These are phyloP conservation scores for Phrynocephalus vlangalii DNA, from an alignment of 2,797 vertebrate genomes.

Conservation along the genomic window DNA sequence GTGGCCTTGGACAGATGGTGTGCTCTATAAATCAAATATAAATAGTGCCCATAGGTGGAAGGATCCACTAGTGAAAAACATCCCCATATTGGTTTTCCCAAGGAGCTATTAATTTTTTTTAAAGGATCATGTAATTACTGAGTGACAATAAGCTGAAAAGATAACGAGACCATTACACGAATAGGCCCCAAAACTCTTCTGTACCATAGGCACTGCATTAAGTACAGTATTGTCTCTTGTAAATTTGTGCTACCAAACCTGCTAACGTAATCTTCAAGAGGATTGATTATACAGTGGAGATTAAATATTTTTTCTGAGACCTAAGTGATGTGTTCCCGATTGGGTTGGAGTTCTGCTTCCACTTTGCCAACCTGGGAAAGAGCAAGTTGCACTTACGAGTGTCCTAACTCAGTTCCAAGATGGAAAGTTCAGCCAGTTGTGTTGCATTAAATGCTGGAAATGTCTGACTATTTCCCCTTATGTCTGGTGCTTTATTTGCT, in stretches of 20 bases:
- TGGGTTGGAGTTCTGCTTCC: slow-evolving; percentile 58
- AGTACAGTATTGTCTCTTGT: slow-evolving; percentile 62
- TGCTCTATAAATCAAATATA: no score
- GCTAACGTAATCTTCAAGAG: slow-evolving; percentile 58
- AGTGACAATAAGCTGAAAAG: slow-evolving; percentile 48
- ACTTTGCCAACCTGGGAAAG: slow-evolving; percentile 54
- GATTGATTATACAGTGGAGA: slow-evolving; percentile 63
- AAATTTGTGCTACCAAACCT: slow-evolving; percentile 62
- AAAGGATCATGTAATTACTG: slow-evolving; percentile 43
- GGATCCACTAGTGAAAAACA: slow-evolving; percentile 37
- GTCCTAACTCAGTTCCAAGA: slow-evolving; percentile 54
- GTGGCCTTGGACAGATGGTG: no score
- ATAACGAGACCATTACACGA: slow-evolving; percentile 11
- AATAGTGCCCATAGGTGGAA: slow-evolving; percentile 25
- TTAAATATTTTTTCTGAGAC: slow-evolving; percentile 72
- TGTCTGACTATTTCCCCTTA: slow-evolving; percentile 68
- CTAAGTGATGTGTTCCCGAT: slow-evolving; percentile 50
- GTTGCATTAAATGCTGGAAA: slow-evolving; percentile 75
- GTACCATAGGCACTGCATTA: slow-evolving; percentile 60
- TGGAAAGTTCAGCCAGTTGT: slow-evolving; percentile 54
- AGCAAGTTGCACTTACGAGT: slow-evolving; percentile 28
- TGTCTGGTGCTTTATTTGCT: slow-evolving; percentile 56
- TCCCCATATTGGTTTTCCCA: slow-evolving; percentile 54
- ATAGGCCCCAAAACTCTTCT: slow-evolving; percentile 12
- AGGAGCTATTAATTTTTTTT: slow-evolving; percentile 54